Percentiles rank a stretch among this genome's conserved stretches.
phyloP scores from a whole-genome alignment of 2,113 vertebrate species.

The Bubo blakistoni region DNA sequence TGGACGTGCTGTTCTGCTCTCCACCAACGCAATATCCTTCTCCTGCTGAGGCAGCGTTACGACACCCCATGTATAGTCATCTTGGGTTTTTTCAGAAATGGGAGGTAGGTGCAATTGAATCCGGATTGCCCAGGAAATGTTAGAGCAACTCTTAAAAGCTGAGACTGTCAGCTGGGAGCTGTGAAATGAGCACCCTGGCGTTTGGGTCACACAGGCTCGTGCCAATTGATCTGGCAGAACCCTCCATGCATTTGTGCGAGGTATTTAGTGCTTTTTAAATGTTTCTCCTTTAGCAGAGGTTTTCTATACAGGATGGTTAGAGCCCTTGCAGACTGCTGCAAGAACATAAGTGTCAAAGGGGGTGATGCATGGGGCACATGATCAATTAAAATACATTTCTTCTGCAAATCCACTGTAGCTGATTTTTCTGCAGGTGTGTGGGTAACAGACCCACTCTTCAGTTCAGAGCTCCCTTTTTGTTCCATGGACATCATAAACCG shows the following conservation, averaged over 20 bases:
- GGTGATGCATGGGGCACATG: rapidly evolving
- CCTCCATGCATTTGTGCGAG: background rate
- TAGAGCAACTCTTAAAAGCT: background rate
- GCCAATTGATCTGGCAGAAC: background rate
- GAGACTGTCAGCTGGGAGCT: background rate
- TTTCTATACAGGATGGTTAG: background rate
- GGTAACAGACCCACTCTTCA: background rate
- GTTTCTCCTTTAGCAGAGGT: background rate
- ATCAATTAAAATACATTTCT: background rate
- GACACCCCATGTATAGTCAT: background rate
- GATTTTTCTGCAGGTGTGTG: background rate
- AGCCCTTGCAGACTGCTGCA: background rate
- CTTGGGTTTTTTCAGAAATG: background rate
- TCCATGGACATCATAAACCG: background rate
- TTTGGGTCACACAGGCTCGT: background rate
- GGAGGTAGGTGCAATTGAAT: background rate
- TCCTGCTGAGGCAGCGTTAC: constrained; percentile 10
- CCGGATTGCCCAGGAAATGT: background rate
- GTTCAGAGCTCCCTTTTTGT: background rate
- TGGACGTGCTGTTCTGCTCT: constrained; percentile 22
- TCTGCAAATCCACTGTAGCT: background rate
- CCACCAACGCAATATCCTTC: constrained; percentile 13
- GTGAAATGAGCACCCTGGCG: background rate
- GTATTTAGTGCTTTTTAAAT: background rate
- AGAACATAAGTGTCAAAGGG: background rate